Percentiles rank a stretch among this genome's conserved stretches.
These are phyloP conservation scores for Nymphicus hollandicus DNA, from an alignment of 2,113 vertebrate species.

Conservation along the genomic window DNA sequence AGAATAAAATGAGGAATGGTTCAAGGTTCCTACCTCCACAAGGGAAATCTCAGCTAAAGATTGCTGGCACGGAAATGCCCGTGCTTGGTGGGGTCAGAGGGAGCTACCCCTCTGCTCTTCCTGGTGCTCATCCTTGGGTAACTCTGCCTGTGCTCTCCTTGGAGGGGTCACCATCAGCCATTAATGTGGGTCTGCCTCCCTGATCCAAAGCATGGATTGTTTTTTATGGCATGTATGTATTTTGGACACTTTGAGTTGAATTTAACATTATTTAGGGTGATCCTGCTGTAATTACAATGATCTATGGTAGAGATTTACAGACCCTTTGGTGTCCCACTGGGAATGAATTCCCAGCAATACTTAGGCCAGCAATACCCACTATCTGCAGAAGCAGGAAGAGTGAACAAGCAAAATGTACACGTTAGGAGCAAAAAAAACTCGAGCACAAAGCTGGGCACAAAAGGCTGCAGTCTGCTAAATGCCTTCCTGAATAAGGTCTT, in stretches of 20 bases:
- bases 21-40: rapidly evolving
- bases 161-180: rapidly evolving
- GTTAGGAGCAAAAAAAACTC: neutral
- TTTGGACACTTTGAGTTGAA: neutral
- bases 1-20: neutral
- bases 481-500: neutral
- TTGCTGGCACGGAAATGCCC: neutral
- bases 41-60: neutral
- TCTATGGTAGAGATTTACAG: rapidly evolving
- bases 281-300: neutral
- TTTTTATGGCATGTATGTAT: neutral
- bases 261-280: neutral
- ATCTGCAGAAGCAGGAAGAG: neutral
- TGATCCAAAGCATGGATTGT: neutral
- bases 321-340: neutral
- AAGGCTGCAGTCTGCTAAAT: neutral
- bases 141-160: neutral
- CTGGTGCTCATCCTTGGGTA: rapidly evolving
- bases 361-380: neutral
- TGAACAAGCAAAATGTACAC: neutral
- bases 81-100: rapidly evolving
- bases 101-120: neutral
- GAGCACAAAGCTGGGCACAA: neutral
- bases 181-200: neutral
- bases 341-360: neutral